Base-by-base conservation (phyloP, 2,888 invertebrate species). In the Drosophila differens region DNA sequence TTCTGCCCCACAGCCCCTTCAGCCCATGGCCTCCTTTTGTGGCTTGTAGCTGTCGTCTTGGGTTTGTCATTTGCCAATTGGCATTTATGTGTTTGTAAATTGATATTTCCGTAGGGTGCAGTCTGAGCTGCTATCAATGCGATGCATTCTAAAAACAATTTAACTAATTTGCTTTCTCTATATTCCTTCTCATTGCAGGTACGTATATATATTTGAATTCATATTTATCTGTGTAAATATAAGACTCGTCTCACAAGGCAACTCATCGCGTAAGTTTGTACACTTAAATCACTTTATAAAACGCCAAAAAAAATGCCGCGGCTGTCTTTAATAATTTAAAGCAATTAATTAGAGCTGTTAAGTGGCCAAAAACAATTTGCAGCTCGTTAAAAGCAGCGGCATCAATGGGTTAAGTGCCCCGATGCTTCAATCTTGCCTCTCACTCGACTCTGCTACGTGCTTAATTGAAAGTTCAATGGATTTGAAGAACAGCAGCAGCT, bases 81-180 rank as follows among this genome's bases (percentile, higher is more conserved):
- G 65, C 78, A 70, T 80, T 83, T 80, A 76, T 72, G 74, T 81
- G 79, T 58, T 60, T 68, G 77, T 83, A 82, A 83, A 83, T 83
- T 83, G 84, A 83, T 83, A 83, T 82, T 83, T 83, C 83, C 83
- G 82, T 59, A 53, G 81, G 78, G 76, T 63, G 76, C 66, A 70
- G 74, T 63, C 57, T 33, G 44, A 39, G 64, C 44, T 59, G 35
- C 28, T 41, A 55, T 51, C 49, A 69, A 55, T 33, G 61, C 47
- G 54, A 53, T 77, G 74, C 71, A 76, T 71, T 80, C 68, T 47
- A 47, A 54, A 75, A 73, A 70, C 73, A 81, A 75, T 76, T 76
- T 47, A 73, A 76, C 62, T 82, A 76, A 83, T 82, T 79, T 76
- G 65, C 55, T 62, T 57, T 65, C 62, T 44, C 33, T 59, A 25